These are phyloP conservation scores for Asobara japonica DNA, from an alignment of 1,140 invertebrate genomes.

Conservation along the genomic window DNA sequence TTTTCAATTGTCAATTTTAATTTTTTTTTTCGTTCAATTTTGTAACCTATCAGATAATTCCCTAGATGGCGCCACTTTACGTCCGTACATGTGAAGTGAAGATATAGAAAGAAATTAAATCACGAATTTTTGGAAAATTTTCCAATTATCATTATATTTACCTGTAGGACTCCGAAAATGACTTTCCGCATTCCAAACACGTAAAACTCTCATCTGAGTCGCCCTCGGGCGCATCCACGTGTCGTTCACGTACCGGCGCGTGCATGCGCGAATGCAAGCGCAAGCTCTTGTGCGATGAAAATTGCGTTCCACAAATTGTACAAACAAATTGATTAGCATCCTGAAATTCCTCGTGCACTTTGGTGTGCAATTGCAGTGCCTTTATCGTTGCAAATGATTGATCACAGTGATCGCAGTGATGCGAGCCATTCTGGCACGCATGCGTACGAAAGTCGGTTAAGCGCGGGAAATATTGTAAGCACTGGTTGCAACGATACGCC, in stretches of 20 bases:
- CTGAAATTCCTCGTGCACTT: slow-evolving; percentile 51
- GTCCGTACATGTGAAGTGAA: no score
- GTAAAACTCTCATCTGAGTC: slow-evolving; percentile 55
- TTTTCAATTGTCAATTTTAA: no score
- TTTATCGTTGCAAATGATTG: slow-evolving; percentile 58
- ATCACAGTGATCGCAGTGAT: slow-evolving; percentile 60
- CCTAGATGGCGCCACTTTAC: no score
- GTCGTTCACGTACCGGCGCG: slow-evolving; percentile 71
- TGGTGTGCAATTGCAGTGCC: slow-evolving; percentile 57
- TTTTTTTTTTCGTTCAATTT: no score
- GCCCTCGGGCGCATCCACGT: slow-evolving; percentile 67
- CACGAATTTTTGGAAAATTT: no score
- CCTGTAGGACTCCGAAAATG: slow-evolving; percentile 1
- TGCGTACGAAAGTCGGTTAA: slow-evolving; percentile 59
- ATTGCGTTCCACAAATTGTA: slow-evolving; percentile 73
- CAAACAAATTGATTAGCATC: slow-evolving; percentile 63
- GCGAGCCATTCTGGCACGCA: slow-evolving; percentile 53
- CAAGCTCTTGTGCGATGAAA: slow-evolving; percentile 74
- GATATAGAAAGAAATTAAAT: no score
- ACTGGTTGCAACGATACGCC: slow-evolving; percentile 59
- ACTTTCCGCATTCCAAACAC: slow-evolving; percentile 60
- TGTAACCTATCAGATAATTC: no score
- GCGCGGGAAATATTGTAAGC: slow-evolving; percentile 56
- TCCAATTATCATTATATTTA: no score
- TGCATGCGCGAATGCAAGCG: slow-evolving; percentile 78